Conservation (phyloP, 2,888 invertebrate genomes). For the Meteorus colon region DNA sequence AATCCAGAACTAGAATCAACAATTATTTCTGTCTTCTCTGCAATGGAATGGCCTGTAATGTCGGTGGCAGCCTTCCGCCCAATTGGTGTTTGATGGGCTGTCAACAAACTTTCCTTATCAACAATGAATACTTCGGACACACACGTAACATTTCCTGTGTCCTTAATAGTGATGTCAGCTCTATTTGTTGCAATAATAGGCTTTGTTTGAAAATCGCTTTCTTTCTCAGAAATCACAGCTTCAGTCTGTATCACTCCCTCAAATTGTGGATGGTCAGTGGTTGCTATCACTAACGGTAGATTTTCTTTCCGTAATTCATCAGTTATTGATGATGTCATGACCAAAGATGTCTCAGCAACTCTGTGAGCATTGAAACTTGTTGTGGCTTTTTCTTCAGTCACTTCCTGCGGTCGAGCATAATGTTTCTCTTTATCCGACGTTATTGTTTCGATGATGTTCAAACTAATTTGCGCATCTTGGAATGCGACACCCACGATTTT, state of each 20-base stretch:
- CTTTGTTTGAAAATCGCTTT: constrained; percentile 70
- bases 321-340: constrained; percentile 74
- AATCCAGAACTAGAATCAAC: constrained; percentile 72
- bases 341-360: constrained; percentile 78
- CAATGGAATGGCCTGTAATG: constrained; percentile 75
- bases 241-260: constrained; percentile 77
- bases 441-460: constrained; percentile 76
- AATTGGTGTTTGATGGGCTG: constrained; percentile 69
- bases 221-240: constrained; percentile 77
- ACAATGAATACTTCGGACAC: constrained; percentile 76
- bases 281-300: constrained; percentile 70
- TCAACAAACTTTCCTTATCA: constrained; percentile 75
- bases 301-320: constrained; percentile 72
- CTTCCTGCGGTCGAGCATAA: constrained; percentile 57
- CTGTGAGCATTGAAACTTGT: constrained; percentile 73
- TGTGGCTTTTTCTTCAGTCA: constrained; percentile 68
- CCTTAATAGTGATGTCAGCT: constrained; percentile 64
- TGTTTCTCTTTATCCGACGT: constrained; percentile 73
- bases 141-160: constrained; percentile 73
- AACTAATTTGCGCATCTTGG: constrained; percentile 73
- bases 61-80: constrained; percentile 73
- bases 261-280: constrained; percentile 74
- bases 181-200: constrained; percentile 59
- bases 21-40: constrained; percentile 75
- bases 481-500: constrained; percentile 64